phyloP scores from a whole-genome alignment of 2,888 invertebrate genomes.

The Platycnemis pennipes region DNA sequence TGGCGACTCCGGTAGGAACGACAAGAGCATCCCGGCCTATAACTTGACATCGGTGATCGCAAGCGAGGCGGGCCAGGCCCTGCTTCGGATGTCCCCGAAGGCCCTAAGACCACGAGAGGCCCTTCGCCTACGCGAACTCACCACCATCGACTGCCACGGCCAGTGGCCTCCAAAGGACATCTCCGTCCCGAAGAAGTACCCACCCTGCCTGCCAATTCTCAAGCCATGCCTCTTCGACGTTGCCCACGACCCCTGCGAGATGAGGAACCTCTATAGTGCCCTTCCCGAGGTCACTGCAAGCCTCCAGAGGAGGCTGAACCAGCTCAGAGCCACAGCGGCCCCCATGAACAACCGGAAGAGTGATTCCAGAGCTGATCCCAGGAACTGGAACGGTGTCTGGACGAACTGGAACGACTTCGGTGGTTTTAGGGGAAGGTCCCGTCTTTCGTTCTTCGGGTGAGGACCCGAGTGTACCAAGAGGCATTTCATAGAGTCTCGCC shows the following conservation, averaged over 20 bases:
- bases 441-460: background rate
- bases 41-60: background rate
- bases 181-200: background rate
- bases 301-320: conserved; percentile 70
- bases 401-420: conserved; percentile 50
- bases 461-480: no score
- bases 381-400: conserved; percentile 15
- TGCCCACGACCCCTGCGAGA: conserved; percentile 80
- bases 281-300: conserved; percentile 75
- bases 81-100: background rate
- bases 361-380: background rate
- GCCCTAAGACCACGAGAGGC: background rate
- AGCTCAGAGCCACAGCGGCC: background rate
- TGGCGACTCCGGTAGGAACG: background rate
- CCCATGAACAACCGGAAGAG: conserved; percentile 20
- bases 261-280: conserved; percentile 76
- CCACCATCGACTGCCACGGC: background rate
- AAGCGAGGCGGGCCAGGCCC: background rate
- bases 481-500: background rate
- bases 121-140: background rate
- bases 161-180: background rate
- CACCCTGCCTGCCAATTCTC: conserved; percentile 30
- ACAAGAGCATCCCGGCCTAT: background rate
- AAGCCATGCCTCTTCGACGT: conserved; percentile 80
- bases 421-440: background rate